phyloP scores from a whole-genome alignment of 2,113 vertebrate species.

The Gymnobelideus leadbeateri region DNA sequence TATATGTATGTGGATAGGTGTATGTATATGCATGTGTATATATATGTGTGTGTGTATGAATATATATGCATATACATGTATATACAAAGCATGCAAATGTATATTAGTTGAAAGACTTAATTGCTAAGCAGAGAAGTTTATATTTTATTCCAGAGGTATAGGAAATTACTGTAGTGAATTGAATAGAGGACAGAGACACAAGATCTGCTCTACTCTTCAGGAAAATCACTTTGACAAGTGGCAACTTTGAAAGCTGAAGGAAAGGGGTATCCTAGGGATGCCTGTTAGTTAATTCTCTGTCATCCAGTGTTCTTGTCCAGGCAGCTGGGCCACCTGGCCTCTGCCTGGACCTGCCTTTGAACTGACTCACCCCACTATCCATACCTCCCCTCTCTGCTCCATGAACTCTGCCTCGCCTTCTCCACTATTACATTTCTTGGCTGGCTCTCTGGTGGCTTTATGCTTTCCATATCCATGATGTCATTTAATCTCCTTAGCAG shows the following conservation, averaged over 20 bases:
- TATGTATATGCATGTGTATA: not conserved
- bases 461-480: not conserved
- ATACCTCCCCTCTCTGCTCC: not conserved
- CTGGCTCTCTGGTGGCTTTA: slow-evolving; percentile 2
- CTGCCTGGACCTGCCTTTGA: not conserved
- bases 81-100: not conserved
- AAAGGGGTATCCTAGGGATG: not conserved
- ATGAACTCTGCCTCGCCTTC: not conserved
- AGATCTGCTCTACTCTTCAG: not conserved
- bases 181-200: not conserved
- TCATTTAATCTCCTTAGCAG: not conserved
- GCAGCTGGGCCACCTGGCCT: not conserved
- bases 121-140: not conserved
- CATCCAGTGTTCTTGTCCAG: not conserved
- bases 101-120: not conserved
- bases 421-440: not conserved
- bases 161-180: not conserved
- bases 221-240: not conserved
- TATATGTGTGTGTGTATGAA: not conserved
- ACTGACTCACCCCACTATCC: not conserved
- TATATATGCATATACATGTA: no score
- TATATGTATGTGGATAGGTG: not conserved
- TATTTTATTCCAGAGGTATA: not conserved
- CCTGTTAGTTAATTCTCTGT: not conserved
- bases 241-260: not conserved